Evolutionary conservation across 1,140 invertebrate genomes (phyloP).

Genomic region (Anagrus nilaparvatae): DNA sequence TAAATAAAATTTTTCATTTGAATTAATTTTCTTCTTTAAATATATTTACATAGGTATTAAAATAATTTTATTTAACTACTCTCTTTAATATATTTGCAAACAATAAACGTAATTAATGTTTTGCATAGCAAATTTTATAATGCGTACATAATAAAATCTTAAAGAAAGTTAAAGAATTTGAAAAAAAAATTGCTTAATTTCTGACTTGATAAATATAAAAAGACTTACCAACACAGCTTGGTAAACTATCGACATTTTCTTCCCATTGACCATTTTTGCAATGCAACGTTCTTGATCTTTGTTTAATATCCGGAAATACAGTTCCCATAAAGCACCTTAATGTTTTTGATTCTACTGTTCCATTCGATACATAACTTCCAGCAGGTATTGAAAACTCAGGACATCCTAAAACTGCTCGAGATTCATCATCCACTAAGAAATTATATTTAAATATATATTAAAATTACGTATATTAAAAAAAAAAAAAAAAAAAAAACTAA

Average conservation of each 20-base stretch:
- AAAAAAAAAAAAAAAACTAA: slow-evolving; percentile 1
- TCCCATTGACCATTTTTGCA: slow-evolving; percentile 34
- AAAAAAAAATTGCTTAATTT: too few relatives aligned
- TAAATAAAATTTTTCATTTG: too few relatives aligned
- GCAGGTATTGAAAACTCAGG: slow-evolving; percentile 29
- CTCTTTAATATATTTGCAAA: too few relatives aligned
- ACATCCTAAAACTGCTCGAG: slow-evolving; percentile 30
- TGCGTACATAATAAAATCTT: too few relatives aligned
- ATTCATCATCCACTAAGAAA: slow-evolving; percentile 11
- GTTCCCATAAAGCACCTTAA: slow-evolving; percentile 31
- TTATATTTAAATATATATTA: neutral
- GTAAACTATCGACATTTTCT: slow-evolving; percentile 28
- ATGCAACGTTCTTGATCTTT: slow-evolving; percentile 28
- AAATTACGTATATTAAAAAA: neutral
- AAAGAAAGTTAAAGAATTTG: too few relatives aligned
- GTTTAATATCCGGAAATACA: slow-evolving; percentile 33
- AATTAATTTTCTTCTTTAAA: too few relatives aligned
- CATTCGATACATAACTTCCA: slow-evolving; percentile 32
- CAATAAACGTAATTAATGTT: too few relatives aligned
- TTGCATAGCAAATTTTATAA: too few relatives aligned
- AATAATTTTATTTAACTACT: too few relatives aligned
- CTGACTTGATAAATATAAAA: too few relatives aligned
- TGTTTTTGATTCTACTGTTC: slow-evolving; percentile 31
- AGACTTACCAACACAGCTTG: slow-evolving; percentile 30
- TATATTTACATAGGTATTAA: too few relatives aligned